phyloP scores from a whole-genome alignment of 2,113 vertebrate species.

The Sebastes schlegelii region DNA sequence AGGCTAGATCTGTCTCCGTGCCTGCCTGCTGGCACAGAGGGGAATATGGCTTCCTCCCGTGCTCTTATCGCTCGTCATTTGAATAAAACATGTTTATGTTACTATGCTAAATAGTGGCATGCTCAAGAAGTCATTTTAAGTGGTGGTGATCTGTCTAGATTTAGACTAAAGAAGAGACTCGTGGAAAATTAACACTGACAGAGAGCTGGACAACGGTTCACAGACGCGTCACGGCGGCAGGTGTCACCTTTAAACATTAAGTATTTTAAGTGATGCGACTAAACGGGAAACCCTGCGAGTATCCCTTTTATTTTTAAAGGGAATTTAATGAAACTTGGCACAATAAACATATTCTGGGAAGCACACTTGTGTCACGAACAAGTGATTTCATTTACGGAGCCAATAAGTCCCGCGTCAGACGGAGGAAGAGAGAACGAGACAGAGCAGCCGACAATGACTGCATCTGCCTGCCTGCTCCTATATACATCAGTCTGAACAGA shows the following conservation, averaged over 20 bases:
- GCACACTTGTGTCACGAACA: conserved; percentile 29
- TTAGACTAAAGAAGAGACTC: conserved; percentile 38
- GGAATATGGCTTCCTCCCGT: conserved; percentile 61
- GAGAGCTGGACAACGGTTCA: conserved; percentile 26
- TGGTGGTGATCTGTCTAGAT: conserved; percentile 52
- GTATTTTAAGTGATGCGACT: conserved; percentile 20
- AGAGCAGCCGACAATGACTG: conserved; percentile 51
- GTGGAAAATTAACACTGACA: conserved; percentile 36
- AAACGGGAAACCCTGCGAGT: conserved; percentile 15
- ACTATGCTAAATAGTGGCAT: conserved; percentile 50
- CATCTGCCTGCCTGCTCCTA: conserved; percentile 54
- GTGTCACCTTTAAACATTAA: conserved; percentile 42
- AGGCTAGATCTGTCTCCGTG: conserved; percentile 60
- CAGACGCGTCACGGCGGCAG: conserved; percentile 27
- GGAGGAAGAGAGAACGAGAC: conserved; percentile 56
- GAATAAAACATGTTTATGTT: conserved; percentile 72
- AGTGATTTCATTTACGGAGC: conserved; percentile 46
- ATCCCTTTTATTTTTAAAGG: conserved; percentile 13
- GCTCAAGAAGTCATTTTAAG: conserved; percentile 57
- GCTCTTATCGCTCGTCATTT: conserved; percentile 62
- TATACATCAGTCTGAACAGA: conserved; percentile 61
- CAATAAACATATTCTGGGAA: conserved; percentile 45
- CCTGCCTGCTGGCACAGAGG: conserved; percentile 68
- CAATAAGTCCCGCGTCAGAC: conserved; percentile 48
- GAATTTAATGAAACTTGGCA: conserved; percentile 40